A percentile compares a stretch with the other conserved stretches of the same genome.
Conservation (phyloP, 2,113 vertebrate species). For the Nettapus auritus region DNA sequence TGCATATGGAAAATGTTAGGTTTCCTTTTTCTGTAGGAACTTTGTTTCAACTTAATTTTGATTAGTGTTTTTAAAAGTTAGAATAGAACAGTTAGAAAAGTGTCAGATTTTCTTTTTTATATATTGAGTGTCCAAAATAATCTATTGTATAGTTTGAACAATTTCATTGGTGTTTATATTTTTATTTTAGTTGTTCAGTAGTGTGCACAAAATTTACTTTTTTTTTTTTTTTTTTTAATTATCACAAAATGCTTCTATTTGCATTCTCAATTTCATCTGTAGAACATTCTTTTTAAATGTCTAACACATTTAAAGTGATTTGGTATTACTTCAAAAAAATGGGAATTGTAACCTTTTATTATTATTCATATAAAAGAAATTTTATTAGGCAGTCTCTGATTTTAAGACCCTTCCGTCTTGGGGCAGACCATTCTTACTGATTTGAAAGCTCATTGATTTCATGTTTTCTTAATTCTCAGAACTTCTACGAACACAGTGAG, state of each 20-base stretch:
- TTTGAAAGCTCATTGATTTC: background rate
- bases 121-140: background rate
- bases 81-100: conserved; percentile 33
- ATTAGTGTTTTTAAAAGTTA: conserved; percentile 68
- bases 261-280: background rate
- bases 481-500: background rate
- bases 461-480: background rate
- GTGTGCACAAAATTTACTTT: background rate
- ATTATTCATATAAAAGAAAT: background rate
- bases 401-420: background rate
- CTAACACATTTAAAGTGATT: background rate
- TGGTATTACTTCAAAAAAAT: background rate
- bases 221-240: background rate
- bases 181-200: conserved; percentile 42
- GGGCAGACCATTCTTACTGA: background rate
- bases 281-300: background rate
- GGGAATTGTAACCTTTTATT: background rate
- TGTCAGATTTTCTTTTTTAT: background rate
- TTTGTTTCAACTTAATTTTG: conserved; percentile 48
- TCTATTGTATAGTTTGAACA: background rate
- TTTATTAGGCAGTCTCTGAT: background rate
- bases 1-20: conserved; percentile 87
- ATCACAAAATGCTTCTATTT: conserved; percentile 1
- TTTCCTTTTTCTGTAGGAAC: conserved; percentile 54
- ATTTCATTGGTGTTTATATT: background rate